Conservation (phyloP, 2,113 vertebrate genomes). For the Micronycteris hirsuta region DNA sequence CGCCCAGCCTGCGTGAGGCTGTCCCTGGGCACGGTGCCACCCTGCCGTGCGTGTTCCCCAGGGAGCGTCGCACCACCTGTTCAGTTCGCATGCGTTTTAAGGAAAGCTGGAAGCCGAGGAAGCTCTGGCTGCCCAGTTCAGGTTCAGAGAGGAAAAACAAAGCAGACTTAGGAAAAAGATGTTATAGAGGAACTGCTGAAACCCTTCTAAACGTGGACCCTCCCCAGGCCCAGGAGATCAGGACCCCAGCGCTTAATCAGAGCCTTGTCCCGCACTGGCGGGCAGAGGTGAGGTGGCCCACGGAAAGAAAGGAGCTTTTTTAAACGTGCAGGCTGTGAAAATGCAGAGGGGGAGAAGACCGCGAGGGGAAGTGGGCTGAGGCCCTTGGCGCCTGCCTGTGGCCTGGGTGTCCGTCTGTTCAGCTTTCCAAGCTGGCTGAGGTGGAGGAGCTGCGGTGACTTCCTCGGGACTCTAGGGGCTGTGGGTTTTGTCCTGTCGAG, state of each 20-base stretch:
- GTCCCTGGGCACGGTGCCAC: not conserved
- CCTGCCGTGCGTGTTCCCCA: not conserved
- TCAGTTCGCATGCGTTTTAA: slow-evolving; percentile 2
- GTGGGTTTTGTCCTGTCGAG: rapidly evolving
- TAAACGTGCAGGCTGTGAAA: not conserved
- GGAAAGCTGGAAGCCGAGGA: not conserved
- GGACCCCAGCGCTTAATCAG: not conserved
- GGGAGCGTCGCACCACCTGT: not conserved
- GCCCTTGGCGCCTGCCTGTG: rapidly evolving
- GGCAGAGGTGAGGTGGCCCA: not conserved
- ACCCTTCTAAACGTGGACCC: not conserved
- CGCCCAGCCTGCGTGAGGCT: not conserved
- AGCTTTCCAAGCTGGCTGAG: rapidly evolving
- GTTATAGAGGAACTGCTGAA: not conserved
- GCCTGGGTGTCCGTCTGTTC: rapidly evolving
- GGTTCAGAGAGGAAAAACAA: not conserved
- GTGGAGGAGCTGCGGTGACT: too few species aligned
- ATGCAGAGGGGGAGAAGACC: not conserved
- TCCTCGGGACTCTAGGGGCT: not conserved
- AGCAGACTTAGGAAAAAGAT: not conserved
- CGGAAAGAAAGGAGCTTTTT: not conserved
- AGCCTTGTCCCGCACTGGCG: not conserved
- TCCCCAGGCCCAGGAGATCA: not conserved
- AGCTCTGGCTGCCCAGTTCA: not conserved
- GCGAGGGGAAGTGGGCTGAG: rapidly evolving